Base-by-base conservation (phyloP, 2,888 invertebrate species). In the Eupithecia dodoneata region DNA sequence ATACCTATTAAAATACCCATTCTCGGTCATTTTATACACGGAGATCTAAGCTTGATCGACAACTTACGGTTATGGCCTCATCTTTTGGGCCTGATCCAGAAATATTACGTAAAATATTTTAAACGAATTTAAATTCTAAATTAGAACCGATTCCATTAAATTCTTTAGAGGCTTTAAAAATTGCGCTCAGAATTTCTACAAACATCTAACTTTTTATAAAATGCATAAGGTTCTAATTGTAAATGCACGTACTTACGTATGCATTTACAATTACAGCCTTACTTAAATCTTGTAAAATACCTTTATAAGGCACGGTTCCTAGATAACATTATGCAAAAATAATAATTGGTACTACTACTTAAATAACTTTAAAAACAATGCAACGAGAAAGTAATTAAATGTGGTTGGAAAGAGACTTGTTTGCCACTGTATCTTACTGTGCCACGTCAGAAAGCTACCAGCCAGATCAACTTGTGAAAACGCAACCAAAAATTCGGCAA, bases 31-130 rank as follows among this genome's bases (percentile, higher is more conserved):
- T 66, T 59, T 70, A 70, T 49, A 70, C 70, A 69, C 69, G 69
- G 69, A 69, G 47, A 69, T 69, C 44, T 42, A 66, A 66, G 66
- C 66, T 49, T 70, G 70, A 70, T 70, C 45, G 70, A 70, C 47
- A 70, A 70, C 45, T 70, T 70, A 70, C 45, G 70, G 47, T 70
- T 49, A 70, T 70, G 18, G 70, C 47, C 47, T 45, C 70, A 49
- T 45, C 69, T 69, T 69, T 47, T 30, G 18, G 66, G 42, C 13
- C 18, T 70, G 70, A 70, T 70, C 70, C 70, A 47, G 70, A 70
- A 47, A 70, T 70, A 47, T 70, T 70, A 69, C n/a, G 45, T 69
- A 12, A 47, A 42, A 66, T 66, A 18, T 67, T 69, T 67, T 9
- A 69, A 30, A 70, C 69, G 10, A 13, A 70, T 70, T 70, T 70